Evolutionary conservation across 2,888 invertebrate species (phyloP), one percentile per base, ranked within the genome.

Genomic region (Lymantria monacha): DNA sequence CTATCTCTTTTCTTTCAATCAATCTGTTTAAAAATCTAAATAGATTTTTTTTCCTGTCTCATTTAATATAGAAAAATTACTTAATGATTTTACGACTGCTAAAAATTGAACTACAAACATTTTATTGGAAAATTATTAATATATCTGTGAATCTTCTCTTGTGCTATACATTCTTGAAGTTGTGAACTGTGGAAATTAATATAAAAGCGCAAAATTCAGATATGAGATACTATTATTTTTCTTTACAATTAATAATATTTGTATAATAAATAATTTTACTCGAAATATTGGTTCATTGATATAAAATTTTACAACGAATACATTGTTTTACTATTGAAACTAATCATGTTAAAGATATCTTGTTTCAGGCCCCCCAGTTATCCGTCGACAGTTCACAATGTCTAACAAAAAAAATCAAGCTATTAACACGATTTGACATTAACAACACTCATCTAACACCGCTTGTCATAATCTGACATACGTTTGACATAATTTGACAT

Each of bases 121-220:
- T n/a, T n/a, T n/a, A n/a, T n/a, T n/a, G n/a, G n/a, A n/a, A 22
- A 22, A 22, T 33, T 33, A 5, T 33, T 33, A 33, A 33, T 42
- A 41, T 5, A 41, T 41, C 7, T 1, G 7, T 15, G 7, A 14
- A 14, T 41, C 13, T 3, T 40, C 37, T 49, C 51, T 49, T 51
- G 51, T 47, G 47, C 49, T 49, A 30, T 47, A 53, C 48, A 44
- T 9, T 14, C 1, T 10, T 33, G 5, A 33, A 33, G 10, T 33
- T 53, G 53, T 42, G 53, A 53, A 53, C 46, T 36, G 49, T 53
- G 15, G 46, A 44, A 46, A 9, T 13, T 41, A n/a, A n/a, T n/a
- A n/a, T n/a, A n/a, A n/a, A n/a, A n/a, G n/a, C n/a, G n/a, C n/a
- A n/a, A n/a, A n/a, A n/a, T n/a, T n/a, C n/a, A n/a, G n/a, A n/a